Evolutionary conservation across 2,888 invertebrate genomes (phyloP).

Genomic region (Tetropium fuscum): DNA sequence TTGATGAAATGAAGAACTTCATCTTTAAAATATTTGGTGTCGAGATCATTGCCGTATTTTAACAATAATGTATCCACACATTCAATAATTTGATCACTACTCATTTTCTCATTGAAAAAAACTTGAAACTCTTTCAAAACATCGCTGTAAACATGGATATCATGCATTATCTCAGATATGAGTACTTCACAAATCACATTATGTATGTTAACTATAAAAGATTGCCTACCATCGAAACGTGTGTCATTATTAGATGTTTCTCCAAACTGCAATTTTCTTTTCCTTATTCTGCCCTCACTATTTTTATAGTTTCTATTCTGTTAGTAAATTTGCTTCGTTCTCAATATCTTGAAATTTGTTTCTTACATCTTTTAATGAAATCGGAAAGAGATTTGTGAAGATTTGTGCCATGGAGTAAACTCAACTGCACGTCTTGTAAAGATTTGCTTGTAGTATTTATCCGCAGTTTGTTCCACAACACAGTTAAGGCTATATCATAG

Average conservation of each 20-base stretch:
- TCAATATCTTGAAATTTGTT: constrained; percentile 8
- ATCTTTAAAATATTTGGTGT: constrained; percentile 1
- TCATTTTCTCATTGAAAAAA: background rate
- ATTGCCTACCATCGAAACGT: background rate
- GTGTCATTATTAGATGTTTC: constrained; percentile 1
- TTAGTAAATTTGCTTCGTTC: background rate
- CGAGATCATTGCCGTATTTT: background rate
- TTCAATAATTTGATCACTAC: background rate
- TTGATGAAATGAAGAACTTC: background rate
- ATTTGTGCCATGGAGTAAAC: background rate
- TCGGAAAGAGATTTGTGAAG: background rate
- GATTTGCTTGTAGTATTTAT: constrained; percentile 10
- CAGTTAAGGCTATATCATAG: background rate
- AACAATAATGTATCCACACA: background rate
- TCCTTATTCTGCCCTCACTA: background rate
- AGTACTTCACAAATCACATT: no score
- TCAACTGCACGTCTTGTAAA: constrained; percentile 3
- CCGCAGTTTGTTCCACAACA: background rate
- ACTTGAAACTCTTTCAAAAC: no score
- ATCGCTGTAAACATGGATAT: no score
- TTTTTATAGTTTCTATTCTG: constrained; percentile 9
- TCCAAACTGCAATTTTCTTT: background rate
- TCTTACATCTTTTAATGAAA: no score
- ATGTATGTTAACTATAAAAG: no score
- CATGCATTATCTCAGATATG: background rate